Conservation (phyloP, 2,888 invertebrate species). For the Pedicia rivosa region DNA sequence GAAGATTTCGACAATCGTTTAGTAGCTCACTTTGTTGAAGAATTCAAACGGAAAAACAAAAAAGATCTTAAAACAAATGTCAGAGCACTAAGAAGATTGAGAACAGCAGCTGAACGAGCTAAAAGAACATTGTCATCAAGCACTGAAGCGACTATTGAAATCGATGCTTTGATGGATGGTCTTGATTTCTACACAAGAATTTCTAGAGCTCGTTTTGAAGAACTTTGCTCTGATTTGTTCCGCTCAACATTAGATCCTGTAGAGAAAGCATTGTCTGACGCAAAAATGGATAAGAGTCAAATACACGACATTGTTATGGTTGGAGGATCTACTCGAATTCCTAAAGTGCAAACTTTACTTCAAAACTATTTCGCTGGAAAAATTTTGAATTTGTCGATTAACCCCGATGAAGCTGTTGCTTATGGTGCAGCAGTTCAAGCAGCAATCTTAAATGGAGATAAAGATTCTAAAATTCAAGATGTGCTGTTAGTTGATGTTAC, state of each 20-base stretch:
- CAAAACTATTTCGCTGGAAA: constrained; percentile 63
- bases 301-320: constrained; percentile 70
- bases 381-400: constrained; percentile 54
- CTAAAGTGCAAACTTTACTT: constrained; percentile 57
- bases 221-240: constrained; percentile 55
- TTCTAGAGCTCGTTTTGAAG: constrained; percentile 59
- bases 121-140: constrained; percentile 63
- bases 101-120: constrained; percentile 62
- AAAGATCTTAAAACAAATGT: constrained; percentile 51
- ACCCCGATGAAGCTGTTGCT: constrained; percentile 69
- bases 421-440: constrained; percentile 64
- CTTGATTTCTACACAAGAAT: constrained; percentile 56
- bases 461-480: constrained; percentile 57
- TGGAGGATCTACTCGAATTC: constrained; percentile 67
- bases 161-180: constrained; percentile 59
- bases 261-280: constrained; percentile 60
- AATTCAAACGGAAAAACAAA: constrained; percentile 68
- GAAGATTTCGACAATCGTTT: constrained; percentile 88
- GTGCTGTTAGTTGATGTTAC: constrained; percentile 52
- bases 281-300: constrained; percentile 57
- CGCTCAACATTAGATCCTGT: constrained; percentile 58
- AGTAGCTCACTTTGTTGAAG: constrained; percentile 77
- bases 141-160: constrained; percentile 58
- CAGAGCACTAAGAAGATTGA: constrained; percentile 47
- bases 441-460: constrained; percentile 51